phyloP scores from a whole-genome alignment of 2,888 invertebrate species.

The Macrosoma leucophasiata region DNA sequence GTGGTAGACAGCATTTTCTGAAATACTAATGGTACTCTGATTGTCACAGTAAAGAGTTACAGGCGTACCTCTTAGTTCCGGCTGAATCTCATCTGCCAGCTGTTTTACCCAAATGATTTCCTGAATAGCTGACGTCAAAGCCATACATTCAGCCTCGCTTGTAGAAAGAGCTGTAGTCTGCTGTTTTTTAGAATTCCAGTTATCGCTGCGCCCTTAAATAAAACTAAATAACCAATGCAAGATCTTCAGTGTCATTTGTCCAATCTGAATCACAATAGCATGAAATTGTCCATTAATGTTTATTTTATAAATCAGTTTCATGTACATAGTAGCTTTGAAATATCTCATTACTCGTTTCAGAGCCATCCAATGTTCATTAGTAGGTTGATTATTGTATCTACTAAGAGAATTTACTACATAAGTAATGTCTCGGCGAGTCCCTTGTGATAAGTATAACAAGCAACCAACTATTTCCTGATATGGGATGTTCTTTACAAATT shows the following conservation, averaged over 20 bases:
- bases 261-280: slow-evolving; percentile 27
- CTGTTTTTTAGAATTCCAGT: slow-evolving; percentile 28
- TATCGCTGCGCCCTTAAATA: slow-evolving; percentile 25
- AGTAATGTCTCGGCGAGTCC: slow-evolving; percentile 27
- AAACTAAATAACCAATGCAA: slow-evolving; percentile 26
- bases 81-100: too few species aligned
- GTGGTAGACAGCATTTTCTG: slow-evolving; percentile 24
- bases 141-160: slow-evolving; percentile 29
- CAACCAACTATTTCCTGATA: slow-evolving; percentile 23
- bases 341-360: slow-evolving; percentile 22
- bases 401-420: slow-evolving; percentile 25
- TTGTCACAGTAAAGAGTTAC: slow-evolving; percentile 24
- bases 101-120: slow-evolving; percentile 14
- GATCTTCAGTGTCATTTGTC: slow-evolving; percentile 21
- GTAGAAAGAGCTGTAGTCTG: slow-evolving; percentile 30
- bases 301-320: slow-evolving; percentile 16
- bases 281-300: slow-evolving; percentile 15
- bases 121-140: slow-evolving; percentile 26
- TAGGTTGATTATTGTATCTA: slow-evolving; percentile 20
- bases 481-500: slow-evolving; percentile 9
- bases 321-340: slow-evolving; percentile 17
- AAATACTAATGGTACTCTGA: slow-evolving; percentile 26
- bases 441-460: slow-evolving; percentile 24
- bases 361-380: slow-evolving; percentile 14
- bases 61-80: too few species aligned